These are phyloP conservation scores for Latheticus oryzae DNA, from an alignment of 2,888 invertebrate species.

Conservation along the genomic window DNA sequence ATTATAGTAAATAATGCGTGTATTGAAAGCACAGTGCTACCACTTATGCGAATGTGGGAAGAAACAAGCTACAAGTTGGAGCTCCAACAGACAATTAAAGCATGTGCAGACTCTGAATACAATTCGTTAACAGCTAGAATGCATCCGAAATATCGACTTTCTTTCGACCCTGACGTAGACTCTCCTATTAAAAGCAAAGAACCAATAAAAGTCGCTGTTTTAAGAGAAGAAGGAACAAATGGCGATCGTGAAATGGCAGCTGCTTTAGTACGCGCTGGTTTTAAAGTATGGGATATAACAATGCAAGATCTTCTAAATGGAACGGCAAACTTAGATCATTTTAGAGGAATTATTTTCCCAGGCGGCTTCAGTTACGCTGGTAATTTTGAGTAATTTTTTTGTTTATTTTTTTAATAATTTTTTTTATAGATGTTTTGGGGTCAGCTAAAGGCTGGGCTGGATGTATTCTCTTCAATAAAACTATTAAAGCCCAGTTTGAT, in stretches of 20 bases:
- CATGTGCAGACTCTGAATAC: constrained; percentile 85
- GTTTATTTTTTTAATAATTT: not conserved
- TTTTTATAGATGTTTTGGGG: constrained; percentile 84
- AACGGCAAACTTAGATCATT: constrained; percentile 79
- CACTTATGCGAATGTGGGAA: constrained; percentile 90
- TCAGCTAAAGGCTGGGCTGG: constrained; percentile 99
- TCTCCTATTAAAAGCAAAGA: constrained; percentile 61
- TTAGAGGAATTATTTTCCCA: constrained; percentile 92
- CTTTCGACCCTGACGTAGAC: constrained; percentile 75
- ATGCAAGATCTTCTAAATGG: constrained; percentile 89
- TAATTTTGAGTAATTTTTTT: constrained; percentile 56
- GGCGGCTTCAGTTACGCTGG: constrained; percentile 99
- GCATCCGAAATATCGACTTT: constrained; percentile 77
- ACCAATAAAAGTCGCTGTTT: constrained; percentile 81
- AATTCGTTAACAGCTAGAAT: constrained; percentile 74
- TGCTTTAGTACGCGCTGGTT: constrained; percentile 85
- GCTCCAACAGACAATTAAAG: constrained; percentile 82
- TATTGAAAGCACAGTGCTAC: constrained; percentile 73
- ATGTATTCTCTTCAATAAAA: constrained; percentile 83
- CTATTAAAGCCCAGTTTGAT: constrained; percentile 80
- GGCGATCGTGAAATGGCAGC: constrained; percentile 99
- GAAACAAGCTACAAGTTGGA: constrained; percentile 94
- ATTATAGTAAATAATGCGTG: constrained; percentile 74
- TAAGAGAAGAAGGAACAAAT: constrained; percentile 97
- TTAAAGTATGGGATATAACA: constrained; percentile 93